Conservation (phyloP, 2,888 invertebrate species). For the Odontocolon sp. region DNA sequence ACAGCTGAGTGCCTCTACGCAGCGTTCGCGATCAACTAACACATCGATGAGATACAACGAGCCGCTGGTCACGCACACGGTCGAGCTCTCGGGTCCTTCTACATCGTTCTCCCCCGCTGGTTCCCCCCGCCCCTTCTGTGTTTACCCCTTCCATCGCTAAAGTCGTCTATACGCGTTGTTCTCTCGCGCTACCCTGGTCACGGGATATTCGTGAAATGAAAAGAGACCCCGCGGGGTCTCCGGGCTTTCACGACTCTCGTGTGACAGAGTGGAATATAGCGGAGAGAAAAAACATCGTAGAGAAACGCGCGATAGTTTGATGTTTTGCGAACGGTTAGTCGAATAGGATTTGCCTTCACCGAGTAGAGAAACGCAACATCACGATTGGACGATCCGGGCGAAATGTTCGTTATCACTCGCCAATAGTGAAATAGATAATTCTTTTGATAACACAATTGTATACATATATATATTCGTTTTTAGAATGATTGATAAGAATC, state of each 20-base stretch:
- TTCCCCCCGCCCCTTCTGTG: no score
- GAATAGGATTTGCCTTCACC: conserved; percentile 4
- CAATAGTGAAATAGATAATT: no score
- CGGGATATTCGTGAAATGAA: not conserved
- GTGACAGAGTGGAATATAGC: not conserved
- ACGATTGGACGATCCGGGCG: no score
- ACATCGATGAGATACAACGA: not conserved
- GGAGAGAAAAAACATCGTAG: not conserved
- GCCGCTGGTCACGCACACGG: not conserved
- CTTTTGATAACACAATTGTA: no score
- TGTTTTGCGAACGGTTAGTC: conserved; percentile 49
- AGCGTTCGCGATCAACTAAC: conserved; percentile 23
- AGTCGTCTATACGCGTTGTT: no score
- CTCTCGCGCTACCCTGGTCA: not conserved
- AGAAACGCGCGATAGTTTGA: not conserved
- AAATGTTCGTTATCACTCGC: no score
- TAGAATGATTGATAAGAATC: no score
- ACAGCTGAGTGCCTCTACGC: conserved; percentile 49
- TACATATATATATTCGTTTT: no score
- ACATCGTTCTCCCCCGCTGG: no score
- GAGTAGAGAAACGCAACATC: no score
- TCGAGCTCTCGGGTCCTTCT: no score
- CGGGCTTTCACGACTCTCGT: not conserved
- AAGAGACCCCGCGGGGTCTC: not conserved
- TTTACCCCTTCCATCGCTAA: no score